Conservation (phyloP, 2,113 vertebrate species). For the Tylochromis polylepis region DNA sequence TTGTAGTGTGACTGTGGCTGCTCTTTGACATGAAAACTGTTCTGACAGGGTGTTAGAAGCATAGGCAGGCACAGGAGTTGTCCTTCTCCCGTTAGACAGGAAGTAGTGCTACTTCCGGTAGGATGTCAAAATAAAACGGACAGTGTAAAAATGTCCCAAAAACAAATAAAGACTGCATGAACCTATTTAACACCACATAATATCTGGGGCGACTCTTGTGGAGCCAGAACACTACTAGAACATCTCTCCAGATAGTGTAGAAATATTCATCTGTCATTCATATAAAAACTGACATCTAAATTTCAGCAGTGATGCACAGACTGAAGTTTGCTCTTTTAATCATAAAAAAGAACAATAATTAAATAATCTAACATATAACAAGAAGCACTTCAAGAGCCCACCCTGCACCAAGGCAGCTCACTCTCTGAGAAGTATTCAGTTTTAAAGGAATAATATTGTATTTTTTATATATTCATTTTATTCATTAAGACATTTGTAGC, state of each 20-base stretch:
- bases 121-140: not conserved
- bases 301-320: not conserved
- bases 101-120: fast-evolving
- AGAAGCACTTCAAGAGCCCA: too few relatives aligned
- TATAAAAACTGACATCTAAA: not conserved
- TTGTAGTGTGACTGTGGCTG: too few relatives aligned
- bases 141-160: not conserved
- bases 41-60: not conserved
- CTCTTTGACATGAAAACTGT: too few relatives aligned
- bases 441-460: too few relatives aligned
- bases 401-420: too few relatives aligned
- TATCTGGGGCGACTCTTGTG: fast-evolving
- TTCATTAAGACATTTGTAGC: too few relatives aligned
- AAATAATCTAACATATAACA: not conserved
- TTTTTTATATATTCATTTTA: too few relatives aligned
- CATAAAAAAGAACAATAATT: not conserved
- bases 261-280: not conserved
- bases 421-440: too few relatives aligned
- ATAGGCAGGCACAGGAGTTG: not conserved
- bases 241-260: not conserved
- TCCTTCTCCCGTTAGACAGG: not conserved
- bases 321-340: not conserved
- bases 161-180: not conserved
- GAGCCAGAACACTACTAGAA: not conserved
- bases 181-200: fast-evolving